These are phyloP conservation scores for Sebastes matsubarae DNA, from an alignment of 2,797 vertebrate species.

Conservation along the genomic window DNA sequence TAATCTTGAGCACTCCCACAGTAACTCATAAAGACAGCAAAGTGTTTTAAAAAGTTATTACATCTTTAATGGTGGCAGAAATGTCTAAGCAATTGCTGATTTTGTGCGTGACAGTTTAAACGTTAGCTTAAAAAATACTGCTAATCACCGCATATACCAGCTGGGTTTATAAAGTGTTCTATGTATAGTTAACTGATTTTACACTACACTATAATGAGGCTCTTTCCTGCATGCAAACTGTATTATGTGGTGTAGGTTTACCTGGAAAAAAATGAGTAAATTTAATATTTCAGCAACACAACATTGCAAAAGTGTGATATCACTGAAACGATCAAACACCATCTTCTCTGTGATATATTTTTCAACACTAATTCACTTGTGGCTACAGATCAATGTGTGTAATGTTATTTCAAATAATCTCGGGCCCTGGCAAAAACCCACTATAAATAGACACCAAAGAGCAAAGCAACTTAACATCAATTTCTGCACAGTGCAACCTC, in stretches of 20 bases:
- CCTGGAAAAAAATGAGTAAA: neutral
- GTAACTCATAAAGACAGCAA: neutral
- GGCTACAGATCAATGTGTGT: neutral
- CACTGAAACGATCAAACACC: neutral
- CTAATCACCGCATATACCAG: neutral
- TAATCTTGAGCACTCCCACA: neutral
- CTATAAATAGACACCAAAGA: constrained; percentile 11
- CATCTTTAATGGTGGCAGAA: neutral
- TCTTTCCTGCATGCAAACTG: neutral
- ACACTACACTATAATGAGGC: neutral
- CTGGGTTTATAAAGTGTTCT: neutral
- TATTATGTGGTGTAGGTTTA: neutral
- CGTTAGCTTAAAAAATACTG: neutral
- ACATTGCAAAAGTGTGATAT: neutral
- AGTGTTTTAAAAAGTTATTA: neutral
- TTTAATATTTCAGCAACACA: neutral
- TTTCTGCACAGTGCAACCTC: constrained; percentile 37
- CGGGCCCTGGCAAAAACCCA: neutral
- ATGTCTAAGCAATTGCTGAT: neutral
- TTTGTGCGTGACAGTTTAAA: neutral
- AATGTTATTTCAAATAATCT: neutral
- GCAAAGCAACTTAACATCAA: constrained; percentile 9
- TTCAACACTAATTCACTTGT: neutral
- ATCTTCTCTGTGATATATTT: neutral
- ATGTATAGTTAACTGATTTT: neutral